Percentiles rank a stretch among this genome's conserved stretches.
These are phyloP conservation scores for Decapterus maruadsi DNA, from an alignment of 2,797 vertebrate genomes.

Conservation along the genomic window DNA sequence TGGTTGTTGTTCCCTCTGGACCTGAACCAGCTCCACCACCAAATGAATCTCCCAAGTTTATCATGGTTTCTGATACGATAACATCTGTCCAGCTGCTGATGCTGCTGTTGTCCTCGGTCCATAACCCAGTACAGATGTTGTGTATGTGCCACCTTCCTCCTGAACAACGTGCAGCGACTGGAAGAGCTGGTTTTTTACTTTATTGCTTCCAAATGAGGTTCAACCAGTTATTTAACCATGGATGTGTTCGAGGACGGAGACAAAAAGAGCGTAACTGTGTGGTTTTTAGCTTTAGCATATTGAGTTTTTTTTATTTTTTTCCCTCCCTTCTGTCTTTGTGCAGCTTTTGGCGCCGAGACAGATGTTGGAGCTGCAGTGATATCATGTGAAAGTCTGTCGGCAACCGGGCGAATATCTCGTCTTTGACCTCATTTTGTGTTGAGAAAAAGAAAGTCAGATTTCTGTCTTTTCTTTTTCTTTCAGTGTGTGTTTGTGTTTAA, in stretches of 20 bases:
- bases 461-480: no score
- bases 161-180: not conserved
- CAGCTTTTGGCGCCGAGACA: not conserved
- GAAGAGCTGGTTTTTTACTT: not conserved
- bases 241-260: not conserved
- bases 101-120: no score
- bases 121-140: no score
- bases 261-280: not conserved
- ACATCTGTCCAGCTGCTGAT: no score
- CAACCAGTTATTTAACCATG: not conserved
- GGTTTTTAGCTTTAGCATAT: not conserved
- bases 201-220: not conserved
- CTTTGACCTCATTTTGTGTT: not conserved
- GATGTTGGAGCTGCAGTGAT: not conserved
- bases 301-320: not conserved
- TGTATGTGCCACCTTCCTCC: not conserved
- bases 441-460: not conserved
- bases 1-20: no score
- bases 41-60: no score
- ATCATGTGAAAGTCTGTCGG: not conserved
- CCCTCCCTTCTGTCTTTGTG: not conserved
- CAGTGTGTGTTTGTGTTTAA: not conserved
- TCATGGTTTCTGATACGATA: no score
- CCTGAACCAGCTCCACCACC: no score
- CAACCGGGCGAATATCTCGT: not conserved